Percentiles rank a stretch among this genome's conserved stretches.
Conservation (phyloP, 2,888 invertebrate genomes). For the Steinernema carpocapsae region DNA sequence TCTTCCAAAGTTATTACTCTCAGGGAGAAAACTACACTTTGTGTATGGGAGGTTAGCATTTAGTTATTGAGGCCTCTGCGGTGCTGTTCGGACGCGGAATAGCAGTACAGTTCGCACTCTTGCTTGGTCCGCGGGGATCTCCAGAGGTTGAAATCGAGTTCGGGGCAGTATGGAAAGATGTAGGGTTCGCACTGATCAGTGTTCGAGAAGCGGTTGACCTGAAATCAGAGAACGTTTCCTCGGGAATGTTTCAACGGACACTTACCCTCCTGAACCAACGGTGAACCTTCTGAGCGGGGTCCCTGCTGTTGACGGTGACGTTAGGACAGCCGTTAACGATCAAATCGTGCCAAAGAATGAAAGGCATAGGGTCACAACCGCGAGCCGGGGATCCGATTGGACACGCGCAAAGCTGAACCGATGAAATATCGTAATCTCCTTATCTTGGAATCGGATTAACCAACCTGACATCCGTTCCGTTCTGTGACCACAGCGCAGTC, state of each 20-base stretch:
- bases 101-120: constrained; percentile 69
- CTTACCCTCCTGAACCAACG: constrained; percentile 67
- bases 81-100: constrained; percentile 65
- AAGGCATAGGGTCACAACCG: constrained; percentile 59
- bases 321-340: constrained; percentile 68
- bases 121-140: constrained; percentile 68
- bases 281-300: constrained; percentile 68
- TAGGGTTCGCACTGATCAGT: constrained; percentile 67
- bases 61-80: constrained; percentile 60
- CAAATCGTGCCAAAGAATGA: constrained; percentile 68
- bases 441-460: background rate
- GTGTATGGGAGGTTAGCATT: background rate
- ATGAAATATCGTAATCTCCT: background rate
- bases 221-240: constrained; percentile 26
- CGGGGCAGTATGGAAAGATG: constrained; percentile 68
- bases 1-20: constrained; percentile 12
- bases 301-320: constrained; percentile 65
- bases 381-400: constrained; percentile 68
- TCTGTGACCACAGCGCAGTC: constrained; percentile 69
- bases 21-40: background rate
- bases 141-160: constrained; percentile 69
- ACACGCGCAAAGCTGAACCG: constrained; percentile 66
- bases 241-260: constrained; percentile 28
- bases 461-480: constrained; percentile 67
- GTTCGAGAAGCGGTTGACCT: constrained; percentile 68